phyloP scores from a whole-genome alignment of 1,140 invertebrate species.

The Zaprionus capensis region DNA sequence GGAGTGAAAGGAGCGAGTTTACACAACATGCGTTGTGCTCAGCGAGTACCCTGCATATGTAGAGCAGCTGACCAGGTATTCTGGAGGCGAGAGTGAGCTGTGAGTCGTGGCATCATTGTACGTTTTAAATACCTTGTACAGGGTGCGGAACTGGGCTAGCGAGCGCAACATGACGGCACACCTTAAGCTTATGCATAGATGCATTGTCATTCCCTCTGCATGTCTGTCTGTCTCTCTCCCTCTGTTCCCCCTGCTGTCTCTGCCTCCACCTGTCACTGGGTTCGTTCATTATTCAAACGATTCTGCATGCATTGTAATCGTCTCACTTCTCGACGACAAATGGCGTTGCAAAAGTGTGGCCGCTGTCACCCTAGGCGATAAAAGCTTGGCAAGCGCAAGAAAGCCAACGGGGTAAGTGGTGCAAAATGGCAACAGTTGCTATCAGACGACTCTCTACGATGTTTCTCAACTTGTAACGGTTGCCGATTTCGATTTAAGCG shows the following conservation, averaged over 20 bases:
- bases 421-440: conserved; percentile 4
- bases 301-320: conserved; percentile 15
- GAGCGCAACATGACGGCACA: background rate
- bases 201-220: background rate
- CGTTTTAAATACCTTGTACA: background rate
- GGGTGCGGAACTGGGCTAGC: background rate
- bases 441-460: background rate
- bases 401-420: background rate
- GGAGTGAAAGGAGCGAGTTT: background rate
- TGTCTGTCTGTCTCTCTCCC: background rate
- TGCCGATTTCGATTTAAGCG: background rate
- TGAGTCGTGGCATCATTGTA: background rate
- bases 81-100: background rate
- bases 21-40: background rate
- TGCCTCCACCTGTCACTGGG: background rate
- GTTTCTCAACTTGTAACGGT: background rate
- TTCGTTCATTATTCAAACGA: conserved; percentile 3
- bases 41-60: background rate
- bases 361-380: background rate
- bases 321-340: background rate
- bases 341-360: background rate
- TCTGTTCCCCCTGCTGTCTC: background rate
- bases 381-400: conserved; percentile 11
- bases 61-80: background rate
- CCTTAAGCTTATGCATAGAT: conserved; percentile 6